These are phyloP conservation scores for Todiramphus chloris DNA, from an alignment of 2,113 vertebrate genomes.

Conservation along the genomic window DNA sequence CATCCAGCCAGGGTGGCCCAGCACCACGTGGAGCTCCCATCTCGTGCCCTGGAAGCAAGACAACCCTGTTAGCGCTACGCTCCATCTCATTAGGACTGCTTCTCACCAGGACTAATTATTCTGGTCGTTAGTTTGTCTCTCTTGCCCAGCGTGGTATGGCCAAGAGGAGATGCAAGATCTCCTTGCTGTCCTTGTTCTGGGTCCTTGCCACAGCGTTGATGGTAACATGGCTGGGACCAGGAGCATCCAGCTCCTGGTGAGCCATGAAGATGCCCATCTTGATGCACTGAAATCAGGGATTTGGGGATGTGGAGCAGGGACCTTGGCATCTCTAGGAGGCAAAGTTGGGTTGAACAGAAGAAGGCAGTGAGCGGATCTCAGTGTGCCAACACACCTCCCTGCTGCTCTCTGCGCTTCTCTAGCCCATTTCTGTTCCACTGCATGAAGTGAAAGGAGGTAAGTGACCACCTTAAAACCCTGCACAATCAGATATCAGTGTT, in stretches of 20 bases:
- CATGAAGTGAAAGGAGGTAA: neutral
- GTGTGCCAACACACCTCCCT: neutral
- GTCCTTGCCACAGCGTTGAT: accelerated
- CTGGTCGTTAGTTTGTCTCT: accelerated
- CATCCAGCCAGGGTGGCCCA: neutral
- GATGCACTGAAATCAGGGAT: neutral
- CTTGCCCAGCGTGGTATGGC: neutral
- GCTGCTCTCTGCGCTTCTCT: accelerated
- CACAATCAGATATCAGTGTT: neutral
- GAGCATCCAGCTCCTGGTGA: neutral
- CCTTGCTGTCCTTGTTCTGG: neutral
- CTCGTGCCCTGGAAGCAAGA: neutral
- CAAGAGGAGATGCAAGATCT: neutral
- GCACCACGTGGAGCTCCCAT: accelerated
- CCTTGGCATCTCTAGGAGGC: neutral
- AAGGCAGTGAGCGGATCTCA: neutral
- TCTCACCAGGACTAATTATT: slow-evolving; percentile 11
- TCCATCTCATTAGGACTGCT: neutral
- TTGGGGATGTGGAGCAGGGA: neutral
- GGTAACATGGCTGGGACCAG: accelerated
- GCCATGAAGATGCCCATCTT: neutral
- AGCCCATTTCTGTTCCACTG: neutral
- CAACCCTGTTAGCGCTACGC: accelerated
- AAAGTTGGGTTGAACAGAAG: accelerated
- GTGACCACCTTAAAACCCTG: neutral